A percentile compares a stretch with the other conserved stretches of the same genome.
phyloP scores from a whole-genome alignment of 2,113 vertebrate genomes.

The Chloropsis hardwickii region DNA sequence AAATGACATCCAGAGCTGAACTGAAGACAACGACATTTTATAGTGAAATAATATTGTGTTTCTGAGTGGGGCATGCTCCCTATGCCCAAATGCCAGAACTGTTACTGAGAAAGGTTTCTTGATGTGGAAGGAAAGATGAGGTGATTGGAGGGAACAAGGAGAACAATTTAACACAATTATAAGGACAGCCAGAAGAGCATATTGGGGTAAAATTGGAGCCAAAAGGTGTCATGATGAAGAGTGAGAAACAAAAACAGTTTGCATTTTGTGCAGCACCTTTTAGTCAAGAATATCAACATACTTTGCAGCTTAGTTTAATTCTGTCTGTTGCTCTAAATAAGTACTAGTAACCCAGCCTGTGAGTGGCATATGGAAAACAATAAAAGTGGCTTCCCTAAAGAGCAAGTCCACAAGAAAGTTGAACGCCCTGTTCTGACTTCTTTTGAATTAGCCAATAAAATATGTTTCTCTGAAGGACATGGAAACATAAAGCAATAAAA shows the following conservation, averaged over 20 bases:
- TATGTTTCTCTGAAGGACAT: neutral
- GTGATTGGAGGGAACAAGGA: neutral
- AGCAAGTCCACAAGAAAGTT: neutral
- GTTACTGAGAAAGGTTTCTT: neutral
- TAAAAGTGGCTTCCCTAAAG: neutral
- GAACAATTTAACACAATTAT: neutral
- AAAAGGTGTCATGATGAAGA: neutral
- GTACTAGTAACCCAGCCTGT: neutral
- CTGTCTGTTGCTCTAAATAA: neutral
- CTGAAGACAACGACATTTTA: neutral
- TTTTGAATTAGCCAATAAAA: neutral
- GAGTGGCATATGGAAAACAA: neutral
- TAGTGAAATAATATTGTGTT: slow-evolving; percentile 8
- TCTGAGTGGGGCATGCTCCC: neutral
- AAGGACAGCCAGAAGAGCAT: neutral
- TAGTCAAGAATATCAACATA: neutral
- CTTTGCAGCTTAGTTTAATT: neutral
- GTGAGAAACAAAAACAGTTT: slow-evolving; percentile 2
- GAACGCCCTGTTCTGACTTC: neutral
- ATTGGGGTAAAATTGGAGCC: neutral
- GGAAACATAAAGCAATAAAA: neutral
- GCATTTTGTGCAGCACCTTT: neutral
- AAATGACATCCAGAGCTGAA: slow-evolving; percentile 6
- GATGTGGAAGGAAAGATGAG: slow-evolving; percentile 10
- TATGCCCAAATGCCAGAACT: neutral